Evolutionary conservation across 2,797 vertebrate genomes (phyloP).

Genomic region (Petrocephalus sullivani): DNA sequence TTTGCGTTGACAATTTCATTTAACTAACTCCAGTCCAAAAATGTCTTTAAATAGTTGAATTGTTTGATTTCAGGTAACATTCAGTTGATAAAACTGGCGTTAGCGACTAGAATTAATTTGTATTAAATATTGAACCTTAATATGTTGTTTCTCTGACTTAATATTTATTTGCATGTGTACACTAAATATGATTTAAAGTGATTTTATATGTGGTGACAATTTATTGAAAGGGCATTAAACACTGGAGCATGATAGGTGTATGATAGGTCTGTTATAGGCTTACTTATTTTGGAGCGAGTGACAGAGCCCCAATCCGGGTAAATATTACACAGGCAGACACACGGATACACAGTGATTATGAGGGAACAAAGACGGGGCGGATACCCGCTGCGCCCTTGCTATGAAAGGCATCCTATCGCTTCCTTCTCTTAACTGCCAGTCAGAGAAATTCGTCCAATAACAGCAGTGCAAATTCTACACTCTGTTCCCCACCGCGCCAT

Average conservation of each 20-base stretch:
- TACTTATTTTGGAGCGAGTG: not conserved
- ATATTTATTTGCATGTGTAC: not conserved
- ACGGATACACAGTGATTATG: constrained; percentile 53
- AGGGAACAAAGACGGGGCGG: constrained; percentile 73
- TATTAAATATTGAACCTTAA: not conserved
- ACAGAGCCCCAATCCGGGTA: not conserved
- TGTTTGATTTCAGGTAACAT: not conserved
- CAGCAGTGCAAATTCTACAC: constrained; percentile 89
- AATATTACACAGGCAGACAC: not conserved
- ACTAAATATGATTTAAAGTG: not conserved
- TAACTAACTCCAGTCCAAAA: not conserved
- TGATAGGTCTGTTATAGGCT: not conserved
- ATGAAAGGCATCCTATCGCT: constrained; percentile 96
- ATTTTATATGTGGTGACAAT: not conserved
- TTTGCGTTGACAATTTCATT: not conserved
- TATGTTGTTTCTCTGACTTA: not conserved
- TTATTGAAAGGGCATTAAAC: not conserved
- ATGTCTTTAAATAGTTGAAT: not conserved
- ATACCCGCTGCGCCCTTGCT: constrained; percentile 82
- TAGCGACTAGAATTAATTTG: no score
- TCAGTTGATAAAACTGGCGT: not conserved
- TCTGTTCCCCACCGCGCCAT: constrained; percentile 86
- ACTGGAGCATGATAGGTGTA: not conserved
- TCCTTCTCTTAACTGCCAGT: constrained; percentile 89
- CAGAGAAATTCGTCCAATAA: constrained; percentile 93